Percentiles rank a stretch among this genome's conserved stretches.
phyloP scores from a whole-genome alignment of 2,797 vertebrate species.

The Pseudochromis fuscus region DNA sequence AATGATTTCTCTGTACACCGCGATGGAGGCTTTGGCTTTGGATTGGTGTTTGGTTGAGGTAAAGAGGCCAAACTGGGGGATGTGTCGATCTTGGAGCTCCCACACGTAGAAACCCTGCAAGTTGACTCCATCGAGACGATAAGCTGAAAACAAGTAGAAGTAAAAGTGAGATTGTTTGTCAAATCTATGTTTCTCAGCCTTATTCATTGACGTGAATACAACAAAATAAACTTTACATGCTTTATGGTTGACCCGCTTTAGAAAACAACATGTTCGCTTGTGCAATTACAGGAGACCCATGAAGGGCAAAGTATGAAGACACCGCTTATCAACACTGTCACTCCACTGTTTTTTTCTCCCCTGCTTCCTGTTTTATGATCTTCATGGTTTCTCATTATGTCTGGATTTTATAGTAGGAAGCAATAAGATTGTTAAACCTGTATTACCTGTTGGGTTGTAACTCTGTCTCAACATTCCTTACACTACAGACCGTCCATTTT shows the following conservation, averaged over 20 bases:
- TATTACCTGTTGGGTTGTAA: conserved; percentile 13
- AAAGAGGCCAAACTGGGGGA: conserved; percentile 91
- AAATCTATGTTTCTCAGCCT: neutral
- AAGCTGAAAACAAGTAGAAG: conserved; percentile 82
- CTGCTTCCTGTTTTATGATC: conserved; percentile 63
- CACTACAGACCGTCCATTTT: neutral
- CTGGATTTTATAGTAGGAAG: conserved; percentile 51
- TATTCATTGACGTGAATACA: neutral
- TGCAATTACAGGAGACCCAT: conserved; percentile 26
- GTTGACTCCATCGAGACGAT: conserved; percentile 88
- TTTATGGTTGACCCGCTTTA: neutral
- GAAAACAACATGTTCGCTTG: conserved; percentile 5
- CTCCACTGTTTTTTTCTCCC: neutral
- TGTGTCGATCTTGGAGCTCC: conserved; percentile 90
- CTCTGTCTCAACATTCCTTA: conserved; percentile 24
- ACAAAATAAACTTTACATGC: neutral
- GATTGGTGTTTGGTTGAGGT: conserved; percentile 84
- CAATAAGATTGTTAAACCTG: conserved; percentile 57
- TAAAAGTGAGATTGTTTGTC: neutral
- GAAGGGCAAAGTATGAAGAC: conserved; percentile 46
- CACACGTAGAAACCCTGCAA: conserved; percentile 93
- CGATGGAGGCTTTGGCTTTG: conserved; percentile 89
- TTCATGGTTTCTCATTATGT: conserved; percentile 63
- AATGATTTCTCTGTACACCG: conserved; percentile 88
- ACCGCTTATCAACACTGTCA: neutral